Percentiles rank a stretch among this genome's conserved stretches.
phyloP scores from a whole-genome alignment of 2,113 vertebrate genomes.

The Calidris pygmaea region DNA sequence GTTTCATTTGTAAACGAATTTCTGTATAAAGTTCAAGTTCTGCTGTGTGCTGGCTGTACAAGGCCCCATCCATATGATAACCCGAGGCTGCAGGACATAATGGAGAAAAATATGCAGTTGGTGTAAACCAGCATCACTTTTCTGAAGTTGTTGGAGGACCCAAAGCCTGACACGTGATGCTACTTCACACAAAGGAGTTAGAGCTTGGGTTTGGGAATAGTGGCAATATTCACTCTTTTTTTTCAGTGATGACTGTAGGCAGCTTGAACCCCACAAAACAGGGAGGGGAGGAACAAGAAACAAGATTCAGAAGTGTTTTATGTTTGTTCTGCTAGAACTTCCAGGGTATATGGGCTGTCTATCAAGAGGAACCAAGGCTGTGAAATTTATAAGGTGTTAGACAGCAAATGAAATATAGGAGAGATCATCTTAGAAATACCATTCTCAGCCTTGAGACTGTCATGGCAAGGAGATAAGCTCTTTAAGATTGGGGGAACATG shows the following conservation, averaged over 20 bases:
- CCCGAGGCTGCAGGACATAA: rapidly evolving
- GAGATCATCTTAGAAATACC: background rate
- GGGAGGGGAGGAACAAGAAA: background rate
- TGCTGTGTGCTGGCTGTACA: background rate
- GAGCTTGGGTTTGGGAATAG: background rate
- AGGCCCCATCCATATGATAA: background rate
- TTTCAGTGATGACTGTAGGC: background rate
- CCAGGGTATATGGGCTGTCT: background rate
- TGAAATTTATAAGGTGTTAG: background rate
- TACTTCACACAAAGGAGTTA: background rate
- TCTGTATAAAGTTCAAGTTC: background rate
- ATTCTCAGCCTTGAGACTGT: background rate
- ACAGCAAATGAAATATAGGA: background rate
- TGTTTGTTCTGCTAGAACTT: background rate
- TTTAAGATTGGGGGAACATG: background rate
- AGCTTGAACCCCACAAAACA: background rate
- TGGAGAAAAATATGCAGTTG: background rate
- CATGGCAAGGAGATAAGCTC: background rate
- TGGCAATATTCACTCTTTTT: background rate
- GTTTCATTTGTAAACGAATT: background rate
- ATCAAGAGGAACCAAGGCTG: rapidly evolving
- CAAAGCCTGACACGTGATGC: background rate
- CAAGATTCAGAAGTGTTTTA: background rate
- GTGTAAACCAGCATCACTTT: background rate
- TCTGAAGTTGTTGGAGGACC: background rate